Evolutionary conservation across 2,888 invertebrate species (phyloP).

Genomic region (Conomelus anceps): DNA sequence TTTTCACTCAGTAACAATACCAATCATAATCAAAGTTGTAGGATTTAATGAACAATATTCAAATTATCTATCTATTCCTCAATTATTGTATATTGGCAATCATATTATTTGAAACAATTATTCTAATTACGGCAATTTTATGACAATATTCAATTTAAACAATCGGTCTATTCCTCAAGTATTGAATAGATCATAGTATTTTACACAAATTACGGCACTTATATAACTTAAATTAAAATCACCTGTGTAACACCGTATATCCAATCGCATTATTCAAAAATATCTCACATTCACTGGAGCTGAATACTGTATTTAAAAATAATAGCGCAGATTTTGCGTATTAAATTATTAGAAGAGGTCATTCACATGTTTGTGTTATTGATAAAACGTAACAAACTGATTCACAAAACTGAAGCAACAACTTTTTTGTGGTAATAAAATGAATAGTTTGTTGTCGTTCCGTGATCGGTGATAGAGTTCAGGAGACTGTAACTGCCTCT

Average conservation of each 20-base stretch:
- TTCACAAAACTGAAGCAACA: not conserved
- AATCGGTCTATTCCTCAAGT: too few species aligned
- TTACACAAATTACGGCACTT: too few species aligned
- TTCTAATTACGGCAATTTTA: too few species aligned
- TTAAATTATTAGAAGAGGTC: not conserved
- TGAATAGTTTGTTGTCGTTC: not conserved
- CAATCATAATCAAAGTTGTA: too few species aligned
- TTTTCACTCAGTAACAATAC: too few species aligned
- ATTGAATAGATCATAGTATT: too few species aligned
- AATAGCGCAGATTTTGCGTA: too few species aligned
- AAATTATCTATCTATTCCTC: too few species aligned
- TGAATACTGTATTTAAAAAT: not conserved
- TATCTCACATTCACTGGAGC: not conserved
- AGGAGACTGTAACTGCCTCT: not conserved
- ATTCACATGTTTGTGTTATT: not conserved
- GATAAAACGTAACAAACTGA: not conserved
- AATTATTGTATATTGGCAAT: too few species aligned
- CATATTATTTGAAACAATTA: too few species aligned
- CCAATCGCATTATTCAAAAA: not conserved
- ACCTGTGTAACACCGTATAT: not conserved
- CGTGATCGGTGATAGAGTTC: not conserved
- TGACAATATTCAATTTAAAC: too few species aligned
- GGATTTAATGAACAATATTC: too few species aligned
- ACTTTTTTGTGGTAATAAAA: not conserved
- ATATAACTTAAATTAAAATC: not conserved